Evolutionary conservation across 2,113 vertebrate species (phyloP).

Genomic region (Antechinus stuartii): DNA sequence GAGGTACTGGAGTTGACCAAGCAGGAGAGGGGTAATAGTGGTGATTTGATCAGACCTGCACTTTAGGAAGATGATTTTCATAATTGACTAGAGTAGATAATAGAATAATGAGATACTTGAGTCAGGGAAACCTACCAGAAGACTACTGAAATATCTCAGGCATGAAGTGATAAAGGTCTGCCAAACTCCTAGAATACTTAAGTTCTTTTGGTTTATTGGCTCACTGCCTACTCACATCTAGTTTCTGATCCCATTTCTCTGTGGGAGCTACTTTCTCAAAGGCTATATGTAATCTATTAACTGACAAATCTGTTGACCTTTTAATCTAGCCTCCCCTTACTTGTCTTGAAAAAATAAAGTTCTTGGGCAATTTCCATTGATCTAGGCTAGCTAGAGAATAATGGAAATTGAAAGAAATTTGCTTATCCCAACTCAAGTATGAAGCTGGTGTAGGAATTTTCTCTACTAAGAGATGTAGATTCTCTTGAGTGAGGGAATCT

Average conservation of each 20-base stretch:
- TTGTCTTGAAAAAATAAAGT: neutral
- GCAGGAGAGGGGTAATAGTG: too few species aligned
- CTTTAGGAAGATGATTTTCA: neutral
- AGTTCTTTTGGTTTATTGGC: too few species aligned
- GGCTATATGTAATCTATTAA: neutral
- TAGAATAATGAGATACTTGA: neutral
- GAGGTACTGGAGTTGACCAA: neutral
- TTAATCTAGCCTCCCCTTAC: neutral
- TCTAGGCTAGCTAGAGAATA: neutral
- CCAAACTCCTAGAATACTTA: neutral
- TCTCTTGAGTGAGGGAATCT: neutral
- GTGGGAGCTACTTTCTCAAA: neutral
- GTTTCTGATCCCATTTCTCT: neutral
- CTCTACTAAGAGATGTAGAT: neutral
- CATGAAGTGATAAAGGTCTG: neutral
- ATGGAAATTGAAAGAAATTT: neutral
- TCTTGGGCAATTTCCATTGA: neutral
- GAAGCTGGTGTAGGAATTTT: neutral
- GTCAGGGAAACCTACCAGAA: neutral
- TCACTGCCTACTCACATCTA: neutral
- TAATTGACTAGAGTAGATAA: neutral
- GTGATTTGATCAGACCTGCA: neutral
- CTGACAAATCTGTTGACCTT: neutral
- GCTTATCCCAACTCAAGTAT: neutral
- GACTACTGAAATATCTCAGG: neutral